These are phyloP conservation scores for Gallinago undulata DNA, from an alignment of 2,113 vertebrate genomes.

Conservation along the genomic window DNA sequence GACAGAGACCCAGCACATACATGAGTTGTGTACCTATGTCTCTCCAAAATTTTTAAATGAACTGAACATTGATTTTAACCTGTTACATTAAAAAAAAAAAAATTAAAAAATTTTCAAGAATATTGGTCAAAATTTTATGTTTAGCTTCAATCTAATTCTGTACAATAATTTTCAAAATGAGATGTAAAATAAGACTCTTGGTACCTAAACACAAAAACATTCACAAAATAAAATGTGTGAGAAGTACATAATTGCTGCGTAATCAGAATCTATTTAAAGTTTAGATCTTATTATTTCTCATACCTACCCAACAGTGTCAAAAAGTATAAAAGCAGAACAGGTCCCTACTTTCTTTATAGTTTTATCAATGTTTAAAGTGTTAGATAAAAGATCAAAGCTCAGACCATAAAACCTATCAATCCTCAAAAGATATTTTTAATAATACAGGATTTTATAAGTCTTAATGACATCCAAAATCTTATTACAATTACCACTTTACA, in stretches of 20 bases:
- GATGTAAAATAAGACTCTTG: background rate
- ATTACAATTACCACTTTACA: background rate
- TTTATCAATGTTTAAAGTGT: conserved; percentile 11
- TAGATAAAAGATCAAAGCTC: conserved; percentile 31
- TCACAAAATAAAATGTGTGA: background rate
- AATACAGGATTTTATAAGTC: background rate
- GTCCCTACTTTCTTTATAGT: background rate
- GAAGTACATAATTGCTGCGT: background rate
- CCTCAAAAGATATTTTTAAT: conserved; percentile 15
- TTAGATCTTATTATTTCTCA: conserved; percentile 22
- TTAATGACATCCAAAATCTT: background rate
- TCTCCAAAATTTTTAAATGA: background rate
- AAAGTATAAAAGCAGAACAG: conserved; percentile 6
- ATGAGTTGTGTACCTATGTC: background rate
- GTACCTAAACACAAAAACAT: background rate
- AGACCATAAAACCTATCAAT: conserved; percentile 22
- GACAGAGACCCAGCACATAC: background rate
- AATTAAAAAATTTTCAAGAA: background rate
- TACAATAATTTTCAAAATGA: background rate
- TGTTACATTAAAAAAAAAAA: conserved; percentile 24
- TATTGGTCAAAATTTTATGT: background rate
- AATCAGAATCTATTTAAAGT: conserved; percentile 13
- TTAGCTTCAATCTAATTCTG: background rate
- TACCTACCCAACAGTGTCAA: background rate
- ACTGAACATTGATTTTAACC: background rate